Evolutionary conservation across 2,113 vertebrate species (phyloP), one percentile per base, ranked within the genome.

Genomic region (Phalacrocorax brasilianus): DNA sequence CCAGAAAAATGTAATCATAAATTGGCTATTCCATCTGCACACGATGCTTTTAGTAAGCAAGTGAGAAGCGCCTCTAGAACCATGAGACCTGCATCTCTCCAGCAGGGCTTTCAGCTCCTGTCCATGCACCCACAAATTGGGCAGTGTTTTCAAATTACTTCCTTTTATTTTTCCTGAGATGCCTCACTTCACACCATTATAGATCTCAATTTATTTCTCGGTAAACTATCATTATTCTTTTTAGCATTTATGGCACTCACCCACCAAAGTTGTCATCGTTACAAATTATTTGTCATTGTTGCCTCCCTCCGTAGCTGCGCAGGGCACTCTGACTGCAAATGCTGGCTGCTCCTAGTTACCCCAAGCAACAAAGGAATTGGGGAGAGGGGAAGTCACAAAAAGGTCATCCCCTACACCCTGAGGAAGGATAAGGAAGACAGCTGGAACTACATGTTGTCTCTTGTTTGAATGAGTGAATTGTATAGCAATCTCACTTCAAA

Each of bases 31-130:
- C 21, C 2, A 11, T 28, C 8, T 52, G 16, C 9, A 19, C 3
- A 1, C 5, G 28, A 33, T 45, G 13, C 17, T 75, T 73, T 63
- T 8, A 45, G 15, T 12, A 45, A 58, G 23, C 24, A 55, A 62
- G 21, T 0, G 4, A 42, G 33, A 47, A 28, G 3, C 0, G 0
- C 17, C 7, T 47, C 38, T 59, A 35, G 28, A 50, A 30, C 8
- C 0, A 12, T 4, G 20, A 92, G 62, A 61, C 24, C 18, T 35
- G 19, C 8, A 30, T 58, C 35, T 82, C 30, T 62, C 30, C 52
- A 35, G 6, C 18, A 70, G 61, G 38, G 44, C 22, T 55, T 62
- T 78, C n/a, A 40, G 33, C 16, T 78, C 0, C 0, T 22, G 19
- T 49, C 52, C 1, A 1, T 35, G 26, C n/a, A 22, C 9, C n/a